A percentile compares a stretch with the other conserved stretches of the same genome.
phyloP scores from a whole-genome alignment of 2,113 vertebrate genomes.

The Indicator indicator region DNA sequence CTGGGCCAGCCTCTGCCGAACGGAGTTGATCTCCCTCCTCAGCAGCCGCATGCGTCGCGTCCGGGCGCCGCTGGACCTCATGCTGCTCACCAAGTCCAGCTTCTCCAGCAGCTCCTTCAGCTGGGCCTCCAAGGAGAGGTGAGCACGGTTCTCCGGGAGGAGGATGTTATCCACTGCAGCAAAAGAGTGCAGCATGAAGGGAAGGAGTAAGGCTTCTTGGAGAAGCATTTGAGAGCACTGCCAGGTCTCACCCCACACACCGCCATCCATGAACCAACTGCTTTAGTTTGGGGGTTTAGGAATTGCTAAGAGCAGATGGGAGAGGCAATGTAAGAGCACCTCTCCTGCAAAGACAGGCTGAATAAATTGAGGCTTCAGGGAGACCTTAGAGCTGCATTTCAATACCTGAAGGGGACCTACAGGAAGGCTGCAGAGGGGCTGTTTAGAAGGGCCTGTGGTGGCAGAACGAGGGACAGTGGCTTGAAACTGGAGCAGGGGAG shows the following conservation, averaged over 20 bases:
- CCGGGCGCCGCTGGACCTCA: slow-evolving; percentile 90
- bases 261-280: background rate
- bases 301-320: background rate
- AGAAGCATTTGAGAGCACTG: background rate
- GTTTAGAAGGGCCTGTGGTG: too few species aligned
- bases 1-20: slow-evolving; percentile 87
- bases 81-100: slow-evolving; percentile 90
- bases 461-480: too few species aligned
- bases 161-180: slow-evolving; percentile 93
- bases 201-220: background rate
- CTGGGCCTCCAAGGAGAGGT: slow-evolving; percentile 90
- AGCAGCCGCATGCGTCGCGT: slow-evolving; percentile 91
- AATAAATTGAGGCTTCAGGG: too few species aligned
- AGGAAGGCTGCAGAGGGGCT: too few species aligned
- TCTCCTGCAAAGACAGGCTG: too few species aligned
- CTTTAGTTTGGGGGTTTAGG: background rate
- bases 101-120: slow-evolving; percentile 96
- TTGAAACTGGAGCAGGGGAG: too few species aligned
- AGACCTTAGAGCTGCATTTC: too few species aligned
- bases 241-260: background rate
- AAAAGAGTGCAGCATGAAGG: slow-evolving; percentile 16
- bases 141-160: slow-evolving; percentile 90
- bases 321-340: too few species aligned
- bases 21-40: slow-evolving; percentile 89
- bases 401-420: too few species aligned